Evolutionary conservation across 2,888 invertebrate species (phyloP).

Genomic region (Troides oblongomaculatus): DNA sequence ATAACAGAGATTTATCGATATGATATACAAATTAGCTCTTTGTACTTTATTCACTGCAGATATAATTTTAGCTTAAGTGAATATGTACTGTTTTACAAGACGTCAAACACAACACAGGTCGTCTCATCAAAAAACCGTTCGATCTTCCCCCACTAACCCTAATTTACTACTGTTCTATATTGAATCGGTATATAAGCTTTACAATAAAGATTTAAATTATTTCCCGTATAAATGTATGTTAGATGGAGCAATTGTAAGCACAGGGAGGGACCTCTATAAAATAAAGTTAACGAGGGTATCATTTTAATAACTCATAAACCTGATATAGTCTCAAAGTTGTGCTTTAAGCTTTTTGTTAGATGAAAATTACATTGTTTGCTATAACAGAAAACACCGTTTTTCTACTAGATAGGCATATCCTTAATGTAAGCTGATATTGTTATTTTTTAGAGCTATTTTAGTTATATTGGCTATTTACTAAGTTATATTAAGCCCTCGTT

Average conservation of each 20-base stretch:
- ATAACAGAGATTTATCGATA: too few species aligned
- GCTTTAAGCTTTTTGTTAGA: neutral
- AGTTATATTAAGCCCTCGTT: too few species aligned
- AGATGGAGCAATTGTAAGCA: neutral
- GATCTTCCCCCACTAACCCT: too few species aligned
- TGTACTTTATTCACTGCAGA: too few species aligned
- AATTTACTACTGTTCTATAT: neutral
- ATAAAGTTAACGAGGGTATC: neutral
- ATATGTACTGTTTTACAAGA: too few species aligned
- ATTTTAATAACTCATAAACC: slow-evolving; percentile 4
- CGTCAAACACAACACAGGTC: too few species aligned
- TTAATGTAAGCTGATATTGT: neutral
- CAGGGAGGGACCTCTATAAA: neutral
- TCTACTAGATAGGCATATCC: neutral
- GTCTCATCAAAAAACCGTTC: too few species aligned
- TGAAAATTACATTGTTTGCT: neutral
- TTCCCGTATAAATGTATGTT: neutral
- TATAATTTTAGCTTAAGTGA: too few species aligned
- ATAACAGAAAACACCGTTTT: neutral
- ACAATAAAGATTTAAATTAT: slow-evolving; percentile 2
- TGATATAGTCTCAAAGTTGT: neutral
- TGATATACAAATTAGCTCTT: too few species aligned
- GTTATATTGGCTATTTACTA: too few species aligned
- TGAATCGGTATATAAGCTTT: neutral
- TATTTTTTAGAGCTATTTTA: too few species aligned